phyloP scores from a whole-genome alignment of 2,113 vertebrate genomes.

The Camelus bactrianus region DNA sequence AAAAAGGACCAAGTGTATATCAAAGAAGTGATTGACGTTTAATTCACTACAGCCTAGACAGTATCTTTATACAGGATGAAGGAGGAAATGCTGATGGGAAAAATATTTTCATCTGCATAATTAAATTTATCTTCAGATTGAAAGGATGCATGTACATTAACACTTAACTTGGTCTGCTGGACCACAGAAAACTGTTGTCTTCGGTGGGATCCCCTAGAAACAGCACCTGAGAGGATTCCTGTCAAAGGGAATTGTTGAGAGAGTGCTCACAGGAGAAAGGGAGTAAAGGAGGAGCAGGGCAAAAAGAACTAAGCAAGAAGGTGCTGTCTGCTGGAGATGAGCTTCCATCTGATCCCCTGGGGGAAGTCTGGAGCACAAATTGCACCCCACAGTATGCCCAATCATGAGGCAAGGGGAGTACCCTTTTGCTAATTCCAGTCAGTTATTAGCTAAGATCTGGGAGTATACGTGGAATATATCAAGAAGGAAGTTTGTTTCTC shows the following conservation, averaged over 20 bases:
- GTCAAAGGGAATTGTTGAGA: background rate
- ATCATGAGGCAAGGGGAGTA: background rate
- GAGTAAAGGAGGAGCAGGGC: background rate
- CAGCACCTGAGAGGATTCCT: background rate
- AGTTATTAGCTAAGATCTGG: background rate
- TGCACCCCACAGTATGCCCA: background rate
- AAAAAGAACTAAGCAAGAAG: background rate
- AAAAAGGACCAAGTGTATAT: background rate
- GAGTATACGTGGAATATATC: background rate
- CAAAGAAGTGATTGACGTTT: background rate
- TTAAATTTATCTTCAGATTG: background rate
- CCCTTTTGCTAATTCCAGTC: background rate
- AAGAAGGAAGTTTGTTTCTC: background rate
- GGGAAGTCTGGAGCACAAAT: background rate
- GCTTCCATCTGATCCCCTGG: background rate
- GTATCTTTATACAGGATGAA: background rate
- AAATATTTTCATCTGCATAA: background rate
- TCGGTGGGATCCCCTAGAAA: background rate
- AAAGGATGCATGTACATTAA: background rate
- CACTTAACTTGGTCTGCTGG: background rate
- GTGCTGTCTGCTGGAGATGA: background rate
- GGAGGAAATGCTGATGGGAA: background rate
- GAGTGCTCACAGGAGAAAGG: background rate
- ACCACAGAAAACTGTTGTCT: background rate
- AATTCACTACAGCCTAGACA: background rate